A percentile compares a stretch with the other conserved stretches of the same genome.
phyloP scores from a whole-genome alignment of 2,888 invertebrate species.

The Lottia scabra region DNA sequence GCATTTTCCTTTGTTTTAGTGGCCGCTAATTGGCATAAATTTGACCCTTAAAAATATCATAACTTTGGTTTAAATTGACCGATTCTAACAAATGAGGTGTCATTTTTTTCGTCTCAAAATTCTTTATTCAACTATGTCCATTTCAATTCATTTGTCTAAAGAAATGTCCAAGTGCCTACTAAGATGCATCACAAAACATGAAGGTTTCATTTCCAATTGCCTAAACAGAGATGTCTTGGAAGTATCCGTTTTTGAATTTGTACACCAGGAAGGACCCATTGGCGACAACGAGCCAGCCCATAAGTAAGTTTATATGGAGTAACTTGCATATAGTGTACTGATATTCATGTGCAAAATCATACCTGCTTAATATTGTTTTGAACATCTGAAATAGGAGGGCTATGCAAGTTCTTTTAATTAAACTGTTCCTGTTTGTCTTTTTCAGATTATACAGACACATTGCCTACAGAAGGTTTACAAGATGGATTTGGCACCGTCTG shows the following conservation, averaged over 20 bases:
- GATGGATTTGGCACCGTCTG: too few relatives aligned
- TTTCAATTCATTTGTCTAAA: neutral
- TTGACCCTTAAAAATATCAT: neutral
- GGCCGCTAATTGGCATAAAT: neutral
- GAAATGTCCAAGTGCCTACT: neutral
- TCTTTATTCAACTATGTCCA: neutral
- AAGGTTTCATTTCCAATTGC: slow-evolving; percentile 14
- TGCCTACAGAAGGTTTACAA: too few relatives aligned
- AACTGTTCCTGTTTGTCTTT: too few relatives aligned
- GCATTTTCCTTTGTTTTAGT: neutral
- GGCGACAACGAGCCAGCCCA: neutral
- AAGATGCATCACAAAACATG: neutral
- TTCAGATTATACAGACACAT: too few relatives aligned
- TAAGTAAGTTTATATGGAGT: slow-evolving; percentile 5
- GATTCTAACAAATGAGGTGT: neutral
- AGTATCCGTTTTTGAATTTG: slow-evolving; percentile 5
- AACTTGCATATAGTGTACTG: too few relatives aligned
- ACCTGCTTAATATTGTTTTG: too few relatives aligned
- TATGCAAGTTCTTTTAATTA: too few relatives aligned
- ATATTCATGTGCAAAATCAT: too few relatives aligned
- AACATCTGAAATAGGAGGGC: too few relatives aligned
- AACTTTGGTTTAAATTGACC: neutral
- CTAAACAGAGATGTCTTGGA: slow-evolving; percentile 13
- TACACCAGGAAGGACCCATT: neutral
- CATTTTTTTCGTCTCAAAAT: neutral